Conservation (phyloP, 2,888 invertebrate genomes). For the Ectemnius lituratus region DNA sequence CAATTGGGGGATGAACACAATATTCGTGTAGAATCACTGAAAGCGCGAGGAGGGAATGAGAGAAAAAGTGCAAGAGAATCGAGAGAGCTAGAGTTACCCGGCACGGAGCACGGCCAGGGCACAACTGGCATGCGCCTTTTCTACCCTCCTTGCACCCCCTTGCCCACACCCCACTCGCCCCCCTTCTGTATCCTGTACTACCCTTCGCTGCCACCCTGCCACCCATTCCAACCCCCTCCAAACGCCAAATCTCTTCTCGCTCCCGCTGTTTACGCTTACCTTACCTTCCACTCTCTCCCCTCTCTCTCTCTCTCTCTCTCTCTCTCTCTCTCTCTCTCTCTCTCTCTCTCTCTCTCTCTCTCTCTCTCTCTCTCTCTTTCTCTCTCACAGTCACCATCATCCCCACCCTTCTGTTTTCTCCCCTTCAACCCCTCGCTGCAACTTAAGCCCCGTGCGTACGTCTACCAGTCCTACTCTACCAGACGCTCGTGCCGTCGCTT, state of each 20-base stretch:
- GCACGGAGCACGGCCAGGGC: constrained; percentile 70
- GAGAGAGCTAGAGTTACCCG: constrained; percentile 50
- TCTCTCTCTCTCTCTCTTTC: no score
- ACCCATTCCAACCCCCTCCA: background rate
- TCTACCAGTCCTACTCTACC: no score
- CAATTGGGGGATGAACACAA: background rate
- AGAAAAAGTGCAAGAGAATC: background rate
- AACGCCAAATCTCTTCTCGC: constrained; percentile 7
- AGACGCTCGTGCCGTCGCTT: no score
- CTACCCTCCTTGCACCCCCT: constrained; percentile 54
- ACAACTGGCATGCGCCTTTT: constrained; percentile 69
- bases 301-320: no score
- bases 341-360: no score
- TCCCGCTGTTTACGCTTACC: background rate
- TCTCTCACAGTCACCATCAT: no score
- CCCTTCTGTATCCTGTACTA: constrained; percentile 12
- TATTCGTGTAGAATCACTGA: background rate
- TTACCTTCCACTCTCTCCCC: no score
- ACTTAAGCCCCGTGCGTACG: no score
- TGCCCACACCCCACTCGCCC: constrained; percentile 30
- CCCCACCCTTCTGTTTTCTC: no score
- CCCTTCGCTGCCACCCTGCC: constrained; percentile 11
- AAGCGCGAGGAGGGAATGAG: constrained; percentile 4
- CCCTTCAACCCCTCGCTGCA: no score
- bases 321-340: no score